Conservation (phyloP, 1,140 invertebrate genomes). For the Nasonia giraulti region DNA sequence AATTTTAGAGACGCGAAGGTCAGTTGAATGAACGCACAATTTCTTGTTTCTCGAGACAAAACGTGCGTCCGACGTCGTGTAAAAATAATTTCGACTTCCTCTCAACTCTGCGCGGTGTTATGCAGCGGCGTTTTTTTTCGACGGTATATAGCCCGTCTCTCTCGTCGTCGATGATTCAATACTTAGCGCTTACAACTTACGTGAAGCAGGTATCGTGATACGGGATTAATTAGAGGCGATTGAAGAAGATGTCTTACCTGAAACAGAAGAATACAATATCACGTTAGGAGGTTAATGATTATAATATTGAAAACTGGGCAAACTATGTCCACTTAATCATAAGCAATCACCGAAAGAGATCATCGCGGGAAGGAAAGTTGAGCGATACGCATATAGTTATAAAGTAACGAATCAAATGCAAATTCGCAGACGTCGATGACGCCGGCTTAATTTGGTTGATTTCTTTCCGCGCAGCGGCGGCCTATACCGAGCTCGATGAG, state of each 20-base stretch:
- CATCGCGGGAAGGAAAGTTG: not conserved
- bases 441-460: not conserved
- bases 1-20: not conserved
- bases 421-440: slow-evolving; percentile 24
- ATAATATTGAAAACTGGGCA: too few species aligned
- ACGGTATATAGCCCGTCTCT: too few species aligned
- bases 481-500: not conserved
- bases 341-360: not conserved
- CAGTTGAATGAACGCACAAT: not conserved
- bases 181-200: not conserved
- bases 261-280: slow-evolving; percentile 22
- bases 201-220: too few species aligned
- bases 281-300: not conserved
- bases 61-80: not conserved
- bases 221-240: not conserved
- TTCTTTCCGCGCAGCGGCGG: too few species aligned
- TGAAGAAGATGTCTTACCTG: slow-evolving; percentile 30
- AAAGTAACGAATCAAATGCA: slow-evolving; percentile 44
- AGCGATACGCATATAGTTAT: not conserved
- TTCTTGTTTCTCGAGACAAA: not conserved
- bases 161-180: too few species aligned
- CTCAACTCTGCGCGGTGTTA: too few species aligned
- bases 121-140: too few species aligned
- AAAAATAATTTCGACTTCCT: not conserved
- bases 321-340: too few species aligned